Conservation (phyloP, 2,113 vertebrate species). For the Climacteris rufus region DNA sequence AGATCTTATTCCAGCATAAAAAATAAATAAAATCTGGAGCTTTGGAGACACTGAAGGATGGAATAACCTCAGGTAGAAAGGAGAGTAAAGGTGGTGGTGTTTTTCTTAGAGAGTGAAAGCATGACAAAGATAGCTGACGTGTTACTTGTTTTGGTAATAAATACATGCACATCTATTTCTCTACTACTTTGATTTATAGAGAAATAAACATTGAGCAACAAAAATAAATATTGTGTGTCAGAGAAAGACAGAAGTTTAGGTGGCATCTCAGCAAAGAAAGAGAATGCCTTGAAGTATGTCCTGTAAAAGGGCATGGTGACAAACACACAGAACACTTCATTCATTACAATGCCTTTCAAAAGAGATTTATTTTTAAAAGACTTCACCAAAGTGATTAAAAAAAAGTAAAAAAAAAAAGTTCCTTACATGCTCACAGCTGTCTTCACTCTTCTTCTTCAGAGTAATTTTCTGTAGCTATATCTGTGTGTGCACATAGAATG, state of each 20-base stretch:
- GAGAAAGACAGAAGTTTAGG: background rate
- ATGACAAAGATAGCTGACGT: background rate
- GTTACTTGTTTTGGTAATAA: background rate
- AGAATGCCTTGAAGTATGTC: background rate
- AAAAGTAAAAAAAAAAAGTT: background rate
- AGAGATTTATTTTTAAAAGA: background rate
- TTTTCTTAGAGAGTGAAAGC: background rate
- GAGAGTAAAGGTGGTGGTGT: background rate
- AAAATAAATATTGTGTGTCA: background rate
- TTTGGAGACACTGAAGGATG: background rate
- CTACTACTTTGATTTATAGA: background rate
- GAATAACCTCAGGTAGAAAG: background rate
- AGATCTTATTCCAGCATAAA: background rate
- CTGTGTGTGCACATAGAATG: background rate
- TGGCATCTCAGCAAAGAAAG: background rate
- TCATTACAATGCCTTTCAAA: background rate
- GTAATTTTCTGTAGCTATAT: background rate
- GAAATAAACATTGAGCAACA: background rate
- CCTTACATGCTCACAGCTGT: background rate
- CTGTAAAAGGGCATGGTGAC: background rate
- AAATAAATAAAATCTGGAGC: background rate
- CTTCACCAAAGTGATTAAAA: background rate
- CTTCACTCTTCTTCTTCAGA: background rate
- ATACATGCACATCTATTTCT: background rate
- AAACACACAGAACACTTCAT: background rate